Percentiles rank a stretch among this genome's conserved stretches.
Evolutionary conservation across 2,797 vertebrate species (phyloP).

Genomic region (Parauchenoglanis punctatus): DNA sequence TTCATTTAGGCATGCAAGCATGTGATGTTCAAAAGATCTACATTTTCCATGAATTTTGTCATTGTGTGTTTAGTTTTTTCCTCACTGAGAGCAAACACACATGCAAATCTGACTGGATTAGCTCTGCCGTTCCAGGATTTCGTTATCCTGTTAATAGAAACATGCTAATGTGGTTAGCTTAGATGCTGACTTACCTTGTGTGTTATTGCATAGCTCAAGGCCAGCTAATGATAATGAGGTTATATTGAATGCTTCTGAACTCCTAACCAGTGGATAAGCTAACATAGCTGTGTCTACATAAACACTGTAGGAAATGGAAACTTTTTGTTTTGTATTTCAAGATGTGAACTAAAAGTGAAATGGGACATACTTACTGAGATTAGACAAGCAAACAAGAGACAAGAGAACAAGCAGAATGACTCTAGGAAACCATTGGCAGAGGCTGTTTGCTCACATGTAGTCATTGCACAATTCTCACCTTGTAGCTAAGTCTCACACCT

Average conservation of each 20-base stretch:
- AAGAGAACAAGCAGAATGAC: neutral
- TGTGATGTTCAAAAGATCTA: neutral
- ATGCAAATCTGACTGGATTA: no score
- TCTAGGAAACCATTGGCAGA: neutral
- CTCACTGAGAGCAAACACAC: neutral
- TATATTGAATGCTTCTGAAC: neutral
- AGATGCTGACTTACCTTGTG: neutral
- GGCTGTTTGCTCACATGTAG: neutral
- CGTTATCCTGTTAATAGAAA: neutral
- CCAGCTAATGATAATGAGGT: neutral
- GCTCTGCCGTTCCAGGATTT: neutral
- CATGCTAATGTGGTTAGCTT: neutral
- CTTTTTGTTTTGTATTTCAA: neutral
- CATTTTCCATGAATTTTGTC: neutral
- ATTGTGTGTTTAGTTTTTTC: neutral
- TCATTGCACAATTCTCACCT: neutral
- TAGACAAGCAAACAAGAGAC: neutral
- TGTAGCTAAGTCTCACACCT: neutral
- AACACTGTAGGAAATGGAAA: neutral
- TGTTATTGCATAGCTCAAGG: neutral
- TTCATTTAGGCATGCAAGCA: neutral
- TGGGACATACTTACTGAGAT: neutral
- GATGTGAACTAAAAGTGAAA: neutral
- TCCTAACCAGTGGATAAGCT: no score
- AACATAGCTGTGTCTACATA: neutral